Conservation (phyloP, 2,113 vertebrate species). For the Salvator merianae region DNA sequence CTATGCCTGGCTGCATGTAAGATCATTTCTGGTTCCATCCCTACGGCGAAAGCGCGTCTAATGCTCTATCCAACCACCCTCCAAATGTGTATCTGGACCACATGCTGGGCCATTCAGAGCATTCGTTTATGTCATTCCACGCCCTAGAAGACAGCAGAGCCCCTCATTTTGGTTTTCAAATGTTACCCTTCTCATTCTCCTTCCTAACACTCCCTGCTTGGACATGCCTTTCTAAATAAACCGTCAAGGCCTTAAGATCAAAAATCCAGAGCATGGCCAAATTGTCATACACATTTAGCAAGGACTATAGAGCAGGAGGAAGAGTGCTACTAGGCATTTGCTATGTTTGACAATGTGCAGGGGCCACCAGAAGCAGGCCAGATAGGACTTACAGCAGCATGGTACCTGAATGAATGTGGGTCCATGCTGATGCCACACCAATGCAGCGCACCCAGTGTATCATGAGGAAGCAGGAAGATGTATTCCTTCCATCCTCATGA, state of each 20-base stretch:
- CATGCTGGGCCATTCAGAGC: background rate
- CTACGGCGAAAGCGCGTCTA: slow-evolving; percentile 15
- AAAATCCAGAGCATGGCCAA: background rate
- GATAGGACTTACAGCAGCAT: too few species aligned
- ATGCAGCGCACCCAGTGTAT: too few species aligned
- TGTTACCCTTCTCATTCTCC: background rate
- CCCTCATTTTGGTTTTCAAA: background rate
- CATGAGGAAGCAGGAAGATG: too few species aligned
- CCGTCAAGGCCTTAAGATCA: background rate
- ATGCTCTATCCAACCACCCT: background rate
- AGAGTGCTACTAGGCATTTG: too few species aligned
- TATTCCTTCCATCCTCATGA: too few species aligned
- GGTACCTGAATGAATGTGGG: too few species aligned
- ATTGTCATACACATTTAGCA: background rate
- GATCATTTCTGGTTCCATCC: slow-evolving; percentile 30
- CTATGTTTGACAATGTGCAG: too few species aligned
- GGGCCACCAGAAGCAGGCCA: background rate
- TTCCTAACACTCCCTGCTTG: background rate
- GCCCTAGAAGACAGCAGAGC: rapidly evolving
- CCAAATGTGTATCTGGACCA: slow-evolving; percentile 18
- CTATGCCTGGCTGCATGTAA: slow-evolving; percentile 23
- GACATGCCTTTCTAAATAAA: background rate
- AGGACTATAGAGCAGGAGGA: too few species aligned
- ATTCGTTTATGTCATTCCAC: background rate
- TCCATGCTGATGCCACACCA: too few species aligned